A percentile compares a stretch with the other conserved stretches of the same genome.
Evolutionary conservation across 92 coral and sea anemone genomes (phyloP).

Genomic region (Plumapathes pennacea): DNA sequence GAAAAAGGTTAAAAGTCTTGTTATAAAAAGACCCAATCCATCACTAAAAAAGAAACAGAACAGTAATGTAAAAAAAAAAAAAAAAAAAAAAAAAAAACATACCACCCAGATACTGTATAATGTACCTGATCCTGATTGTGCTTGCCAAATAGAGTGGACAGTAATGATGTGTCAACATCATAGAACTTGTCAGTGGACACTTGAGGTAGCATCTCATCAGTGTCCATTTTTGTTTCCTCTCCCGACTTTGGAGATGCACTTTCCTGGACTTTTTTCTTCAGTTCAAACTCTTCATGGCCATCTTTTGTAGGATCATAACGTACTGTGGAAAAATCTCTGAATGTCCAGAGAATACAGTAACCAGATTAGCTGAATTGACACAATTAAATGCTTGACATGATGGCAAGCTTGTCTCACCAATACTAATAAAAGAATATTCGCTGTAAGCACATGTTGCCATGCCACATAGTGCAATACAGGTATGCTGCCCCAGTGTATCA

Average conservation of each 20-base stretch:
- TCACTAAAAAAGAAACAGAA: neutral
- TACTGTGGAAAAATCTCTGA: conserved; percentile 56
- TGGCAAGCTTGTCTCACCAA: too few species aligned
- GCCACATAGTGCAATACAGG: too few species aligned
- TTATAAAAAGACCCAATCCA: conserved; percentile 19
- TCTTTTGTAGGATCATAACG: conserved; percentile 91
- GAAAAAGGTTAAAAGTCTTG: too few species aligned
- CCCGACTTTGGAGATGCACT: conserved; percentile 12
- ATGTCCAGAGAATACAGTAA: neutral
- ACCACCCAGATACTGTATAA: neutral
- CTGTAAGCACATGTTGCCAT: too few species aligned
- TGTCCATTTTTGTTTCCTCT: neutral
- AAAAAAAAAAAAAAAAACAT: neutral
- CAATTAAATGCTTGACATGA: too few species aligned
- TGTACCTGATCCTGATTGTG: conserved; percentile 43
- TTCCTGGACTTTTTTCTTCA: conserved; percentile 11
- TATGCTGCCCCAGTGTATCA: too few species aligned
- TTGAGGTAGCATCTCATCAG: conserved; percentile 27
- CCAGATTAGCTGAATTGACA: too few species aligned
- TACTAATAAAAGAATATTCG: too few species aligned
- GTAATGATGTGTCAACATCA: conserved; percentile 62
- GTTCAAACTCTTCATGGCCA: conserved; percentile 85
- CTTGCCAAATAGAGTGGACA: conserved; percentile 70
- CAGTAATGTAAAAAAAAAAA: too few species aligned
- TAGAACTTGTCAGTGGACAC: conserved; percentile 70